Evolutionary conservation across 2,888 invertebrate species (phyloP).

Genomic region (Hirtodrosophila cameraria): DNA sequence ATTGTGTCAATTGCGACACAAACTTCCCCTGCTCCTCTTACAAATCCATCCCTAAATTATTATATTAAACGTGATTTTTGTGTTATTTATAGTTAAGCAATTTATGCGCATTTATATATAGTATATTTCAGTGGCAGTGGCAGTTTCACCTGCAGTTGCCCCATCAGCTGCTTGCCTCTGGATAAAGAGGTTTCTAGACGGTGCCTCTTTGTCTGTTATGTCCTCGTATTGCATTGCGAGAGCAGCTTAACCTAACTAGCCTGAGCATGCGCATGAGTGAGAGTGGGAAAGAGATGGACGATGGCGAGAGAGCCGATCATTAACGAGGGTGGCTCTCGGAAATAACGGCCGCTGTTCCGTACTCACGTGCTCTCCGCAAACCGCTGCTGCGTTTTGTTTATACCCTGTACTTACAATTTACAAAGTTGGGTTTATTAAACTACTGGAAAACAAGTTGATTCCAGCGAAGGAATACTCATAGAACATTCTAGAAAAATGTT

Average conservation of each 20-base stretch:
- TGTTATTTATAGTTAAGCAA: conserved; percentile 32
- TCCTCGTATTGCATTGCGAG: conserved; percentile 9
- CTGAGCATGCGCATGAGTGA: conserved; percentile 1
- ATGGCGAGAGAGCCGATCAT: conserved; percentile 29
- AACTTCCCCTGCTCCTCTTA: conserved; percentile 14
- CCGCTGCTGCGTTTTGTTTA: conserved; percentile 11
- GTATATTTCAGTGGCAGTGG: background rate
- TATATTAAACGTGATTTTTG: conserved; percentile 28
- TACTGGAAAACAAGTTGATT: too few species aligned
- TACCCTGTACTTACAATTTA: conserved; percentile 25
- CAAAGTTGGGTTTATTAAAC: background rate
- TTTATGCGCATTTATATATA: background rate
- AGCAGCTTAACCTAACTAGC: background rate
- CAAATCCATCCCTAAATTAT: conserved; percentile 14
- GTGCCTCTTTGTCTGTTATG: background rate
- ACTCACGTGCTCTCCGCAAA: conserved; percentile 53
- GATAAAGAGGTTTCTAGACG: background rate
- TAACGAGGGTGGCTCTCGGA: conserved; percentile 49
- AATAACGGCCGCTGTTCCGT: conserved; percentile 33
- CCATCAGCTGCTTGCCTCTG: background rate
- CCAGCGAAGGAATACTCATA: too few species aligned
- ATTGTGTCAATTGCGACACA: conserved; percentile 56
- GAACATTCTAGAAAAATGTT: too few species aligned
- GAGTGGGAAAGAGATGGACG: conserved; percentile 4
- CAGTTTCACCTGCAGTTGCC: conserved; percentile 21